phyloP scores from a whole-genome alignment of 1,140 invertebrate genomes.

The Schlechtendalia chinensis region DNA sequence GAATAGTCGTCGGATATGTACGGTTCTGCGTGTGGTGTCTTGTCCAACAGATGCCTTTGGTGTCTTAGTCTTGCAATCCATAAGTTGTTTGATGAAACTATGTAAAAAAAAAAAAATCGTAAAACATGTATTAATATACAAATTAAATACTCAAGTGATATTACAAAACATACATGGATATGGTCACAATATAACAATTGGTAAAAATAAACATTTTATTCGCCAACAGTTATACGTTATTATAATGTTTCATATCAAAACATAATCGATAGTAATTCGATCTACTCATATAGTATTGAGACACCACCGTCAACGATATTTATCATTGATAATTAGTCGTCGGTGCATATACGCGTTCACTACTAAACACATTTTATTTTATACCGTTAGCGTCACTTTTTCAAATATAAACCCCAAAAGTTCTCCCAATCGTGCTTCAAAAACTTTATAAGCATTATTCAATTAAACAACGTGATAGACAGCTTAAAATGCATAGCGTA shows the following conservation, averaged over 20 bases:
- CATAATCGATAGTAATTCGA: too few relatives aligned
- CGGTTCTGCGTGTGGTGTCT: constrained; percentile 11
- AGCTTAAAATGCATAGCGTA: not conserved
- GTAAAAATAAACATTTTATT: too few relatives aligned
- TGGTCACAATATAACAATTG: too few relatives aligned
- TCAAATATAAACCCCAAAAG: not conserved
- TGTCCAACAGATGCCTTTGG: constrained; percentile 34
- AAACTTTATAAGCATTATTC: not conserved
- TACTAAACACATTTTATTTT: not conserved
- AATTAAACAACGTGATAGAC: constrained; percentile 6
- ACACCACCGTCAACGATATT: too few relatives aligned
- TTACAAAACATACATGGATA: too few relatives aligned
- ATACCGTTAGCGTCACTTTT: not conserved
- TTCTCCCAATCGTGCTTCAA: too few relatives aligned
- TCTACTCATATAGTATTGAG: too few relatives aligned
- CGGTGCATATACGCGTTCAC: not conserved
- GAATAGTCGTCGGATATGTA: constrained; percentile 16
- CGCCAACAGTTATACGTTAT: too few relatives aligned
- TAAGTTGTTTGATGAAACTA: constrained; percentile 29
- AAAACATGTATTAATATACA: not conserved
- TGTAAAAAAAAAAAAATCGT: not conserved
- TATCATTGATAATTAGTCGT: not conserved
- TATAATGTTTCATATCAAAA: too few relatives aligned
- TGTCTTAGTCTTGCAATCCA: constrained; percentile 34
- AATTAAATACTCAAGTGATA: not conserved